phyloP scores from a whole-genome alignment of 2,113 vertebrate species.

The Rhinogobius similis region DNA sequence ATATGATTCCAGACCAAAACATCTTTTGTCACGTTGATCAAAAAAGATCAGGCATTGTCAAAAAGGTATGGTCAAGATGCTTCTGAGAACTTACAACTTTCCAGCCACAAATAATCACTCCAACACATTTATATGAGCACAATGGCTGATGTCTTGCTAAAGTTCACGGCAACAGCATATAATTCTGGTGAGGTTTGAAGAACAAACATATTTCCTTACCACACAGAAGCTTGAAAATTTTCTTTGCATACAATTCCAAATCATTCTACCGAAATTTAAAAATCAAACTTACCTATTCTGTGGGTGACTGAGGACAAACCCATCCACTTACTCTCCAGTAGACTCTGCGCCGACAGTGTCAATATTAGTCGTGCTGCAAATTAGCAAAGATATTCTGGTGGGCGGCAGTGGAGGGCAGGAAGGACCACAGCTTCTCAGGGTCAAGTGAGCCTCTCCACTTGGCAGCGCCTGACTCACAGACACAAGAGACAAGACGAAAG shows the following conservation, averaged over 20 bases:
- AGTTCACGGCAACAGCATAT: too few relatives aligned
- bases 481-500: constrained; percentile 10
- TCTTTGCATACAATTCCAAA: not conserved
- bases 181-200: too few relatives aligned
- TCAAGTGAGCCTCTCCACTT: constrained; percentile 21
- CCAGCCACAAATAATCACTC: too few relatives aligned
- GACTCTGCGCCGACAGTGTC: constrained; percentile 5
- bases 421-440: constrained; percentile 20
- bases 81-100: too few relatives aligned
- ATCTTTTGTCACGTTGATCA: too few relatives aligned
- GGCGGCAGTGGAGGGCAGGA: not conserved
- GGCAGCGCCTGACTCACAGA: constrained; percentile 34
- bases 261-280: not conserved
- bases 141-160: too few relatives aligned
- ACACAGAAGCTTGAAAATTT: not conserved
- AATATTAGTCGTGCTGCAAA: constrained; percentile 4
- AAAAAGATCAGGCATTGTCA: too few relatives aligned
- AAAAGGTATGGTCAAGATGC: too few relatives aligned
- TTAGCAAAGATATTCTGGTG: constrained; percentile 12
- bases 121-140: too few relatives aligned
- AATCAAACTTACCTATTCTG: not conserved
- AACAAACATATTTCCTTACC: too few relatives aligned
- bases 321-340: not conserved
- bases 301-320: not conserved
- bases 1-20: too few relatives aligned